Conservation (phyloP, 2,797 vertebrate genomes). For the Sphaeramia orbicularis region DNA sequence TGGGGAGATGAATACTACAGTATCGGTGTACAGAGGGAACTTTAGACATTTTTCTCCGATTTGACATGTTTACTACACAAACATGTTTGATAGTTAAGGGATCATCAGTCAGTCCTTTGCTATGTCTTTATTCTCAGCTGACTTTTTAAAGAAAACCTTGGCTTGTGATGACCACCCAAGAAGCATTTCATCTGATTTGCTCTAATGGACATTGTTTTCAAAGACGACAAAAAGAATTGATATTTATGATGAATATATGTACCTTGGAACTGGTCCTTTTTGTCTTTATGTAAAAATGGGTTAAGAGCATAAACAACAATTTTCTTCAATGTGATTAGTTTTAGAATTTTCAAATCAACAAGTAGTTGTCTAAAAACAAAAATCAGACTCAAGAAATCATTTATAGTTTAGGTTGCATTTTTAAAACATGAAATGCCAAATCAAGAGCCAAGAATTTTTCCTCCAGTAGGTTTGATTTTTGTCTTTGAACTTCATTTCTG, state of each 20-base stretch:
- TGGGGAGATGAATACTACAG: neutral
- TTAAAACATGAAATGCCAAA: too few species aligned
- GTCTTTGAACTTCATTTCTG: neutral
- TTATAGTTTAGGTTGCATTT: neutral
- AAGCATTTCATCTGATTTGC: slow-evolving; percentile 24
- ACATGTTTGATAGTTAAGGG: slow-evolving; percentile 7
- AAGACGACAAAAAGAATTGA: slow-evolving; percentile 24
- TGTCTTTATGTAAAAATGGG: neutral
- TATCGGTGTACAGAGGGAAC: neutral
- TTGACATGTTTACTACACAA: slow-evolving; percentile 19
- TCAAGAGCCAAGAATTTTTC: neutral
- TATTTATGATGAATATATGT: slow-evolving; percentile 5
- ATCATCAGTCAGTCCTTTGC: slow-evolving; percentile 10
- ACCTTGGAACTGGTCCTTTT: neutral
- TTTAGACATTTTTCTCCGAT: slow-evolving; percentile 2
- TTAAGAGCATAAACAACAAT: slow-evolving; percentile 1
- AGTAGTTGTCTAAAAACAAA: neutral
- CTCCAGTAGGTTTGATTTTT: neutral
- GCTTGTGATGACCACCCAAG: slow-evolving; percentile 30
- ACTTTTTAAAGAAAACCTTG: slow-evolving; percentile 26
- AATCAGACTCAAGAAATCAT: too few species aligned
- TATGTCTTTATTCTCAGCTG: slow-evolving; percentile 47
- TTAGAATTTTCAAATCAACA: neutral
- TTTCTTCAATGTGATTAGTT: neutral
- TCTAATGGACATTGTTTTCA: slow-evolving; percentile 36